Evolutionary conservation across 2,797 vertebrate species (phyloP).

Genomic region (Lophius americanus): DNA sequence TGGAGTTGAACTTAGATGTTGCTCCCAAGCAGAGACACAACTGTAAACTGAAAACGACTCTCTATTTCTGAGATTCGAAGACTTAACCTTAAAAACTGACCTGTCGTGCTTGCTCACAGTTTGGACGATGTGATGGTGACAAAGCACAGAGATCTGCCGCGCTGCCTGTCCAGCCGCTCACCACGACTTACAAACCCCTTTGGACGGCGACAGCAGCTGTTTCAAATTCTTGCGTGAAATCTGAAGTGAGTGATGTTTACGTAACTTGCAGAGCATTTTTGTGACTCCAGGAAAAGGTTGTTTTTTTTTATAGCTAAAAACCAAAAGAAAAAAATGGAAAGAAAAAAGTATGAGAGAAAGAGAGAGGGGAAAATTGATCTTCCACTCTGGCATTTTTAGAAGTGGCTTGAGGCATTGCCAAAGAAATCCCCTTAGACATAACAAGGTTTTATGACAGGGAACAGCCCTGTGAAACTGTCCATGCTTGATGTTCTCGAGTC

Average conservation of each 20-base stretch:
- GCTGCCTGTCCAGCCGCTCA: slow-evolving; percentile 46
- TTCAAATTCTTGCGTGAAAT: slow-evolving; percentile 71
- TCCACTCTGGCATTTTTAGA: slow-evolving; percentile 64
- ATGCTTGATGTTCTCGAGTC: slow-evolving; percentile 70
- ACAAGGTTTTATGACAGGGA: slow-evolving; percentile 77
- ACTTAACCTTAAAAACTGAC: slow-evolving; percentile 57
- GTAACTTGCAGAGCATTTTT: slow-evolving; percentile 70
- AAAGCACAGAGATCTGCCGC: slow-evolving; percentile 53
- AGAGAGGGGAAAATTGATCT: slow-evolving; percentile 34
- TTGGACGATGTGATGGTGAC: slow-evolving; percentile 61
- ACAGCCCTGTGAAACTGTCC: slow-evolving; percentile 69
- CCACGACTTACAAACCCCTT: slow-evolving; percentile 59
- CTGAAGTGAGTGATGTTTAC: slow-evolving; percentile 74
- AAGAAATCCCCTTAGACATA: slow-evolving; percentile 78
- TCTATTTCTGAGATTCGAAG: slow-evolving; percentile 39
- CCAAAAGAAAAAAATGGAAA: slow-evolving; percentile 16
- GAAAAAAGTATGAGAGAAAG: slow-evolving; percentile 32
- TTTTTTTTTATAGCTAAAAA: slow-evolving; percentile 51
- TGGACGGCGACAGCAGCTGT: slow-evolving; percentile 71
- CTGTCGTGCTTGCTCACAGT: slow-evolving; percentile 45
- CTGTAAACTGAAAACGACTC: slow-evolving; percentile 27
- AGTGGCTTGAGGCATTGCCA: slow-evolving; percentile 72
- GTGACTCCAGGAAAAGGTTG: slow-evolving; percentile 61
- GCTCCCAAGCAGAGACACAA: slow-evolving; percentile 24
- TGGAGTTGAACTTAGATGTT: slow-evolving; percentile 19